Base-by-base conservation (phyloP, 2,113 vertebrate species). In the Rhinolophus ferrumequinum region DNA sequence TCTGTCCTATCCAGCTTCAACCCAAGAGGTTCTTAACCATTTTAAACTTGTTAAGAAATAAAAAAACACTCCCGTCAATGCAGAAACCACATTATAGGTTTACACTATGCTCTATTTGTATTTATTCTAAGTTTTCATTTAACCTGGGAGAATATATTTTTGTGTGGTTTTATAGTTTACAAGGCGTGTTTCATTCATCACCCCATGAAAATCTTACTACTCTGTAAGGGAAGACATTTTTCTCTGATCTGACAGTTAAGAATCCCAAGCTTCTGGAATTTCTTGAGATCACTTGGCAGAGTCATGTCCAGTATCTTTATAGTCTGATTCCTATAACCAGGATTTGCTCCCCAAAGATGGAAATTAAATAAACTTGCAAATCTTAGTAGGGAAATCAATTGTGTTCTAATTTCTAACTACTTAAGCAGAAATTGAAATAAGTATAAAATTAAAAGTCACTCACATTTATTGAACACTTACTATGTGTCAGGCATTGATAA, bases 111-210 rank as follows among this genome's bases (percentile, higher is more conserved):
- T 94, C 15, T 92, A 12, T 88, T 58, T 91, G 21, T 60, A 67
- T 72, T 94, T 92, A 44, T 79, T 90, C 69, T 50, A 77, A 80
- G 58, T 90, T 22, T 28, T 90, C 62, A 73, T 35, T 83, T 92
- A 70, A 77, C 22, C 76, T 89, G n/a, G 47, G 33, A 72, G 90
- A 83, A 70, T 13, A 70, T 16, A 77, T n/a, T 89, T 93, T 83
- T 94, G 19, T 86, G 13, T 89, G 70, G 22, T 69, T 95, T 96
- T 83, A 24, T 28, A 81, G 64, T 91, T 93, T 93, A 84, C 62
- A 88, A 85, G 22, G 41, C 21, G 38, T 19, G 30, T 75, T 76
- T 85, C 16, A 28, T 56, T 14, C 33, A 83, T 75, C 60, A 50
- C 22, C 21, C 52, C 13, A 12, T 58, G 66, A 50, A 30, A 62